These are phyloP conservation scores for Pocillopora verrucosa DNA, from an alignment of 64 coral and sea anemone species.

Conservation along the genomic window DNA sequence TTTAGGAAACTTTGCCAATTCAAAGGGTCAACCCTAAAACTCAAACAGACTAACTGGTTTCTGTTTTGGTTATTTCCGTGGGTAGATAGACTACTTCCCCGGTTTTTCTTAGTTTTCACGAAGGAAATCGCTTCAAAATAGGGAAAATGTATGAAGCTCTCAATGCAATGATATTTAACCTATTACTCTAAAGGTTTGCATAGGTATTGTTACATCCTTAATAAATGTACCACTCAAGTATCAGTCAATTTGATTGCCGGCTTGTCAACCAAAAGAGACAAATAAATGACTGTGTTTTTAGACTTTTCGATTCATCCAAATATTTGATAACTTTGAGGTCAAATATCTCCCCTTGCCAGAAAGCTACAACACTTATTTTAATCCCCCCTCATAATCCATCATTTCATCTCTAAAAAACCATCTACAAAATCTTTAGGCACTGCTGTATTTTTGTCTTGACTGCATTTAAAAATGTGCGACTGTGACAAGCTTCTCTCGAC, in stretches of 20 bases:
- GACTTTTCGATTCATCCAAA: neutral
- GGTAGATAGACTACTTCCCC: constrained; percentile 20
- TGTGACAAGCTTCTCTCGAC: neutral
- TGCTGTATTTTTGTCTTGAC: neutral
- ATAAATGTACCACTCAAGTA: neutral
- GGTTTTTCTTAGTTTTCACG: neutral
- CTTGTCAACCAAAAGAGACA: neutral
- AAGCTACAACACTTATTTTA: neutral
- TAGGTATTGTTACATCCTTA: constrained; percentile 4
- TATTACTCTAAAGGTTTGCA: neutral
- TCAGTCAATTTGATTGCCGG: constrained; percentile 34
- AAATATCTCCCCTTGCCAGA: constrained; percentile 15
- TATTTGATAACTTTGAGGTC: constrained; percentile 9
- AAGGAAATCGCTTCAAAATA: neutral
- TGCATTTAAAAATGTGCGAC: neutral
- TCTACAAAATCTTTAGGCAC: neutral
- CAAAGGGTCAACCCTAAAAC: neutral
- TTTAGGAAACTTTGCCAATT: constrained; percentile 47
- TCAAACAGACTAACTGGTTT: no score
- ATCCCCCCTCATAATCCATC: neutral
- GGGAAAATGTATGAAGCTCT: constrained; percentile 5
- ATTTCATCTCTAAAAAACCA: neutral
- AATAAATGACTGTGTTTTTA: neutral
- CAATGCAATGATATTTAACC: no score
- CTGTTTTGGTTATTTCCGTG: neutral